Evolutionary conservation across 64 coral and sea anemone genomes (phyloP).

Genomic region (Pocillopora damicornis): DNA sequence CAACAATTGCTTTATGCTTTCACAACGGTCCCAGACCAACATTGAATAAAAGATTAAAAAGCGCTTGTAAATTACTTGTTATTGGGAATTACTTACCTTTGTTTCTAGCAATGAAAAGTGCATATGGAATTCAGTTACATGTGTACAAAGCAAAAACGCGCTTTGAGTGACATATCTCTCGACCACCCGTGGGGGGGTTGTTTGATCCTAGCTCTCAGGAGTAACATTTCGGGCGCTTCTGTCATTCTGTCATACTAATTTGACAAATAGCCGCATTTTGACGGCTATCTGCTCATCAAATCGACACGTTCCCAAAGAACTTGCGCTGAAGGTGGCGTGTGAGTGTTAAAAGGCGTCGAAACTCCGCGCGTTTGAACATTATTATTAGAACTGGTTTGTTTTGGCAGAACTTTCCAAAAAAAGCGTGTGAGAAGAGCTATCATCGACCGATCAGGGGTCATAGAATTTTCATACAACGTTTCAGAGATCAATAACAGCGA

Average conservation of each 20-base stretch:
- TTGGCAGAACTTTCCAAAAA: background rate
- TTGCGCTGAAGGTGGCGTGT: background rate
- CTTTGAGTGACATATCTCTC: slow-evolving; percentile 7
- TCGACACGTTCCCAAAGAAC: slow-evolving; percentile 22
- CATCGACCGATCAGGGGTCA: slow-evolving; percentile 13
- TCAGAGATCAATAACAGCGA: background rate
- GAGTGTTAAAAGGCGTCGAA: background rate
- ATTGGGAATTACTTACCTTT: slow-evolving; percentile 11
- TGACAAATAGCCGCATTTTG: background rate
- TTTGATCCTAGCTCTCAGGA: slow-evolving; percentile 18
- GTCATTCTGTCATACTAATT: background rate
- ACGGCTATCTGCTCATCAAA: slow-evolving; percentile 6
- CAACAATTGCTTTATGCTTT: background rate
- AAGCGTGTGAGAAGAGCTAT: background rate
- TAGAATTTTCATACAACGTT: slow-evolving; percentile 18
- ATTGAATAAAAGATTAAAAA: background rate
- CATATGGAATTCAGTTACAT: background rate
- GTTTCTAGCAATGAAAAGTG: slow-evolving; percentile 25
- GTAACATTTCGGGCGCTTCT: background rate
- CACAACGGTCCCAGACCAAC: background rate
- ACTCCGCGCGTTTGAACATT: background rate
- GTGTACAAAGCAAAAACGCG: background rate
- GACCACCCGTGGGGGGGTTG: slow-evolving; percentile 36
- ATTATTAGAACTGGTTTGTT: background rate
- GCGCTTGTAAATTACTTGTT: background rate